Percentiles rank a stretch among this genome's conserved stretches.
Conservation (phyloP, 2,797 vertebrate genomes). For the Manis crassicaudata region DNA sequence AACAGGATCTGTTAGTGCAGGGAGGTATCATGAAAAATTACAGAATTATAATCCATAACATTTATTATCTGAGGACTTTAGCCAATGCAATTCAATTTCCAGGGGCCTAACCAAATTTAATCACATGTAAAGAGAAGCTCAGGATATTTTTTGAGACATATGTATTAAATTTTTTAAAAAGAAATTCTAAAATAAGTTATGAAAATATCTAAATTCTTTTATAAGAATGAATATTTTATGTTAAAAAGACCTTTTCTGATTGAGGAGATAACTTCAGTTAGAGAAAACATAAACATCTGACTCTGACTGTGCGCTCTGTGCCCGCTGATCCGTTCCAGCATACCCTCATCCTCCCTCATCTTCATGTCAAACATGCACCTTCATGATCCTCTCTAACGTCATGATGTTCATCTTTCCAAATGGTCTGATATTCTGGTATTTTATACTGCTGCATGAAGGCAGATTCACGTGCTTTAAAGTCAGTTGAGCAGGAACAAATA, state of each 20-base stretch:
- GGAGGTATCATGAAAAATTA: background rate
- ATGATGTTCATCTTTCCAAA: background rate
- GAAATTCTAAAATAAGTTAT: background rate
- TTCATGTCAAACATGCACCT: background rate
- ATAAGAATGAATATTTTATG: background rate
- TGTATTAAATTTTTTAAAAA: background rate
- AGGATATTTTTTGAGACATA: background rate
- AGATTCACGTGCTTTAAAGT: background rate
- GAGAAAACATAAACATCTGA: background rate
- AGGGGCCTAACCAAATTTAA: background rate
- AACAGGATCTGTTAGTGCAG: background rate
- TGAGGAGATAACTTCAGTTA: background rate
- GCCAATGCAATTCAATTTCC: background rate
- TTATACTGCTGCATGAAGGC: background rate
- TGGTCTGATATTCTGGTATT: background rate
- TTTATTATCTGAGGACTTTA: background rate
- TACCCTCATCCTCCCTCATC: background rate
- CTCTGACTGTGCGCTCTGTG: background rate
- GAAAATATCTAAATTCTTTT: background rate
- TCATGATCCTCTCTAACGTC: background rate
- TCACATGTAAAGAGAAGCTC: background rate
- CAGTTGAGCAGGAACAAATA: background rate
- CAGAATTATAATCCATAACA: background rate
- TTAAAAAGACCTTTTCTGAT: background rate
- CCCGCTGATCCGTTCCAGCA: background rate